Evolutionary conservation across 2,888 invertebrate species (phyloP).

Genomic region (Andrena minutula): DNA sequence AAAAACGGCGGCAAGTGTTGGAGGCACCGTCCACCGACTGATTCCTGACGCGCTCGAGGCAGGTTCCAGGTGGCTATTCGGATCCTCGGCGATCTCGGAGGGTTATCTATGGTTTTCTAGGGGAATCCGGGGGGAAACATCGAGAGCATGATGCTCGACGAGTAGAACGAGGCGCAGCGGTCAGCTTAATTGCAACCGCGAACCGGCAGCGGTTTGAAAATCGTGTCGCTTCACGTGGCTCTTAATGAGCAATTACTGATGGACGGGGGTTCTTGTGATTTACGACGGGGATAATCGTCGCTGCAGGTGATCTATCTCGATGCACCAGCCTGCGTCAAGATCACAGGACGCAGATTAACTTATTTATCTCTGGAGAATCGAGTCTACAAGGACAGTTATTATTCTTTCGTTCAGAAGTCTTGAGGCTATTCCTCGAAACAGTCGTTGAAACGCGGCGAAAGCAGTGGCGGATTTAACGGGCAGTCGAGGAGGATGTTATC

Average conservation of each 20-base stretch:
- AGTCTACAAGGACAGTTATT: constrained; percentile 14
- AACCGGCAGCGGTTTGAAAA: constrained; percentile 39
- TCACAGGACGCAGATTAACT: neutral
- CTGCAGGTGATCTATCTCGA: neutral
- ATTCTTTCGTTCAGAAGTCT: constrained; percentile 31
- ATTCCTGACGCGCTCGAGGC: neutral
- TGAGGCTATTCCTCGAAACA: constrained; percentile 19
- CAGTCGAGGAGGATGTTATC: no score
- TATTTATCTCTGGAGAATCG: neutral
- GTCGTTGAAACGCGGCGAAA: constrained; percentile 44
- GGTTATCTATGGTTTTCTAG: constrained; percentile 21
- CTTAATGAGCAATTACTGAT: constrained; percentile 64
- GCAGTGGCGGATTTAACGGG: no score
- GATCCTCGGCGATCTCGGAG: constrained; percentile 16
- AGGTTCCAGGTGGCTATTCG: neutral
- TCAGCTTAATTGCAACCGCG: constrained; percentile 48
- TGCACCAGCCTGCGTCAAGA: neutral
- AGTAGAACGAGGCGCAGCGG: constrained; percentile 64
- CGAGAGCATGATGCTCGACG: constrained; percentile 51
- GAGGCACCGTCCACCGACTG: neutral
- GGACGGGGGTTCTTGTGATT: constrained; percentile 22
- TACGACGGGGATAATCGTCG: constrained; percentile 28
- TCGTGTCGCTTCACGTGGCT: constrained; percentile 50
- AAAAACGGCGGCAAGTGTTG: neutral
- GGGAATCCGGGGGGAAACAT: constrained; percentile 35